Percentiles rank a stretch among this genome's conserved stretches.
These are phyloP conservation scores for Mus musculus DNA, from an alignment of 2,113 vertebrate genomes.

Conservation along the genomic window GRCm39 chrX:52330501-52331000, in stretches of 20 bases:
- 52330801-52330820: not conserved
- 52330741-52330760: slow-evolving; percentile 28
- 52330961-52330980: not conserved
- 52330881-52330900: not conserved
- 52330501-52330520: not conserved
- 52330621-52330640: not conserved
- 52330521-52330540: not conserved
- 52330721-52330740: not conserved
- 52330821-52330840: not conserved
- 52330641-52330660: not conserved
- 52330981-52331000: not conserved
- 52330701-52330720: not conserved
- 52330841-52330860: slow-evolving; percentile 23
- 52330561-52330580: not conserved
- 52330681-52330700: not conserved
- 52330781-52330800: slow-evolving; percentile 34
- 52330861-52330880: not conserved
- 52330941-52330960: not conserved
- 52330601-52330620: not conserved
- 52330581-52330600: not conserved
- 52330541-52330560: not conserved
- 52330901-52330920: not conserved
- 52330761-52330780: slow-evolving; percentile 48
- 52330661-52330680: not conserved
- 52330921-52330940: not conserved